Conservation (phyloP, 1,140 invertebrate genomes). For the Riptortus pedestris region DNA sequence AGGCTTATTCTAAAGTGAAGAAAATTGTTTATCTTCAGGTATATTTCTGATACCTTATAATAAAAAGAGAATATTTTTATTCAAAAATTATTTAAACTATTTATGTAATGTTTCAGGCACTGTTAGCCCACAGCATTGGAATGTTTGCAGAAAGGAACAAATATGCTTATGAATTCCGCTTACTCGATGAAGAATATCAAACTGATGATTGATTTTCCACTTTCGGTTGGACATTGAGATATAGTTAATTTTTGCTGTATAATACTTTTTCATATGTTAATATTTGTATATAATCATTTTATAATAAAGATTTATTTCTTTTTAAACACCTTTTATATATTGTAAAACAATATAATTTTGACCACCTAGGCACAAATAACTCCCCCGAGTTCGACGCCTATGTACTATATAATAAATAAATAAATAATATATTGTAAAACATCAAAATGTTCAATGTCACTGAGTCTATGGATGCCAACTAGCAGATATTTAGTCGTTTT, state of each 20-base stretch:
- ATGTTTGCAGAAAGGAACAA: slow-evolving; percentile 55
- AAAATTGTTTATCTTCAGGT: slow-evolving; percentile 59
- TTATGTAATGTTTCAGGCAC: slow-evolving; percentile 42
- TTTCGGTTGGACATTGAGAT: slow-evolving; percentile 5
- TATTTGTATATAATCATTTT: not conserved
- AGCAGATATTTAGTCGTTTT: too few relatives aligned
- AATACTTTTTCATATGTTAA: not conserved
- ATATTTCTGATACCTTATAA: slow-evolving; percentile 30
- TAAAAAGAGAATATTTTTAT: too few relatives aligned
- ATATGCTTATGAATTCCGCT: slow-evolving; percentile 57
- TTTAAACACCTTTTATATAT: too few relatives aligned
- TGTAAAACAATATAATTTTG: too few relatives aligned
- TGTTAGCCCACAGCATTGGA: slow-evolving; percentile 55
- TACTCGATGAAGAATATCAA: slow-evolving; percentile 54
- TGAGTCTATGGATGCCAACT: too few relatives aligned
- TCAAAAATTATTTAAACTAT: not conserved
- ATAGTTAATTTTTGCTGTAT: not conserved
- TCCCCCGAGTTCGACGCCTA: too few relatives aligned
- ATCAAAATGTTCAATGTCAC: too few relatives aligned
- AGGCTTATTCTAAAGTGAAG: slow-evolving; percentile 59
- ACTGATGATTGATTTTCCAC: slow-evolving; percentile 28
- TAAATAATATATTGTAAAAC: too few relatives aligned
- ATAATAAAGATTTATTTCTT: too few relatives aligned
- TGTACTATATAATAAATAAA: too few relatives aligned
- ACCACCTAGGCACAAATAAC: too few relatives aligned